Conservation (phyloP, 2,888 invertebrate species). For the Acronicta psi region DNA sequence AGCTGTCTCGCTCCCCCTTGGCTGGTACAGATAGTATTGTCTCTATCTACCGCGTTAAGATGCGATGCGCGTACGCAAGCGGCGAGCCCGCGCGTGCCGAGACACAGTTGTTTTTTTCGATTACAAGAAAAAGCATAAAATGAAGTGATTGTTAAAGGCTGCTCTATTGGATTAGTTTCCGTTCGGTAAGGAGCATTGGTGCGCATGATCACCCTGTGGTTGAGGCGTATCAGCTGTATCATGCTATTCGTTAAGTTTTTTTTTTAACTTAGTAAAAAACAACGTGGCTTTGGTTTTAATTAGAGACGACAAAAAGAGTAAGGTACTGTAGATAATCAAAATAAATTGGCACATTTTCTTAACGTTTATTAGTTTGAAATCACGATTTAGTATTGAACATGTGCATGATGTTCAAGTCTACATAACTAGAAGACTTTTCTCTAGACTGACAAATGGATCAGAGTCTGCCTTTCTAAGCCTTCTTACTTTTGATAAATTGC, state of each 20-base stretch:
- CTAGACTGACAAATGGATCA: too few species aligned
- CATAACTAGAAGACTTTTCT: too few species aligned
- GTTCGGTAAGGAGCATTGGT: slow-evolving; percentile 50
- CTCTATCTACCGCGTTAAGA: slow-evolving; percentile 72
- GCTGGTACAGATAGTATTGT: slow-evolving; percentile 48
- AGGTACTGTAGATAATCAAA: not conserved
- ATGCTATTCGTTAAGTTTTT: not conserved
- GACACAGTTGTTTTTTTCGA: slow-evolving; percentile 73
- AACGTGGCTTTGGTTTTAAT: not conserved
- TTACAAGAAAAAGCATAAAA: slow-evolving; percentile 83
- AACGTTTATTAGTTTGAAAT: too few species aligned
- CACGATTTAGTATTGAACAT: too few species aligned
- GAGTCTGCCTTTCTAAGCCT: too few species aligned
- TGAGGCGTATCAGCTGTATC: slow-evolving; percentile 12
- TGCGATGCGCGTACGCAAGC: slow-evolving; percentile 76
- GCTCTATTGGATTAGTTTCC: slow-evolving; percentile 74
- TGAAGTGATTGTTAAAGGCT: slow-evolving; percentile 70
- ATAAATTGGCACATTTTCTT: too few species aligned
- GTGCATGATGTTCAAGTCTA: too few species aligned
- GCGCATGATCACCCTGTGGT: slow-evolving; percentile 25
- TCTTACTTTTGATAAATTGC: too few species aligned
- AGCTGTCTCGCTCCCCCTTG: slow-evolving; percentile 60
- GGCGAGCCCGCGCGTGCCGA: slow-evolving; percentile 81
- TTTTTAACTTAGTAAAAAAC: not conserved
- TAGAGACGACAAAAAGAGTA: not conserved